Base-by-base conservation (phyloP, 2,797 vertebrate genomes). In the Periophthalmus magnuspinnatus region DNA sequence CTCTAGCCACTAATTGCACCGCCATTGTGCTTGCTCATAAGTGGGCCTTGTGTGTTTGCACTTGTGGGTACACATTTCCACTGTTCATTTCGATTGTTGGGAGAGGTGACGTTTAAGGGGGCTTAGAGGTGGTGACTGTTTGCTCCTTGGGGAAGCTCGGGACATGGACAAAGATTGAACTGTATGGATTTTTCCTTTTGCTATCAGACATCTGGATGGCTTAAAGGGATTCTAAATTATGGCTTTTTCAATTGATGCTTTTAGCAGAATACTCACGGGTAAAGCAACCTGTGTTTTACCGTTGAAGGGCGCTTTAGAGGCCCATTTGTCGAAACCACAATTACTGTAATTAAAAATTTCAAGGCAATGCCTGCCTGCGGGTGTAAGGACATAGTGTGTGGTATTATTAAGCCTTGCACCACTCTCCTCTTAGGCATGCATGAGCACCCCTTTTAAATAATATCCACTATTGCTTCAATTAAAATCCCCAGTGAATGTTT, bases 301-400 rank as follows among this genome's bases (percentile, higher is more conserved):
- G 79, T 77, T 77, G 78, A 81, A 69, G 80, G 82, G 81, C 60
- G 63, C 70, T 81, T 82, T 82, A 86, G 79, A 89, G 79, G 75
- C 79, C 75, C 84, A 79, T 90, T 89, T 83, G 82, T 86, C 67
- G 72, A 84, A 86, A 83, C 89, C 85, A 81, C 87, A 88, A 92
- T 93, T 82, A 91, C 86, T 86, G 84, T 92, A 90, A 91, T 92
- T 90, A 91, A 80, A 88, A 90, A 90, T 93, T 91, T 90, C 85
- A 87, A 86, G 83, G 84, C 88, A 72, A 83, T 78, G 83, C 74
- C 70, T 83, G 85, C 81, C 77, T 75, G 71, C 68, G 73, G 77
- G 71, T 84, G 82, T 65, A 74, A 84, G 82, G 80, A 86, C 80
- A 77, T 54, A 72, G 75, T 80, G 81, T 80, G 80, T 78, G 67